Percentiles rank a stretch among this genome's conserved stretches.
phyloP scores from a whole-genome alignment of 2,888 invertebrate species.

The Macrophya annulata region DNA sequence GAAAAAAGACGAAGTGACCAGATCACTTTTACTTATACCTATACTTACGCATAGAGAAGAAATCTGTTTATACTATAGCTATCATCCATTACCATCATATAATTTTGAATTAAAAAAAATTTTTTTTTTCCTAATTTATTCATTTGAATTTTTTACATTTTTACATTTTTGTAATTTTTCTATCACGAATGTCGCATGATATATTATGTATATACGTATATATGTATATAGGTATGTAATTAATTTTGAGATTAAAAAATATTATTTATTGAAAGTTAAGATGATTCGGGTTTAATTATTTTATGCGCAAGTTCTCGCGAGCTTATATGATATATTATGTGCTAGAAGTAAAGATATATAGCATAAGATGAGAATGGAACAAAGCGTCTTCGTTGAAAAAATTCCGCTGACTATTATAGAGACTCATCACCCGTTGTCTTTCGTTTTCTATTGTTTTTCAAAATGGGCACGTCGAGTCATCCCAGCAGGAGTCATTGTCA shows the following conservation, averaged over 20 bases:
- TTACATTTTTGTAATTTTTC: too few relatives aligned
- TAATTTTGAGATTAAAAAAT: not conserved
- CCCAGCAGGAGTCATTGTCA: slow-evolving; percentile 10
- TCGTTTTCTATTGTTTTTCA: not conserved
- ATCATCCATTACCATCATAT: not conserved
- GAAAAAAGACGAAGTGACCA: not conserved
- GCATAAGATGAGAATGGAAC: not conserved
- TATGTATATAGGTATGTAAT: too few relatives aligned
- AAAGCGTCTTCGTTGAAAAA: slow-evolving; percentile 17
- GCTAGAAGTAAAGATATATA: not conserved
- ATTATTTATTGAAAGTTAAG: not conserved
- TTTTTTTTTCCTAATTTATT: not conserved
- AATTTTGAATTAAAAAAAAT: too few relatives aligned
- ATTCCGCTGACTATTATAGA: slow-evolving; percentile 14
- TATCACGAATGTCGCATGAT: too few relatives aligned
- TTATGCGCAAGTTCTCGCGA: not conserved
- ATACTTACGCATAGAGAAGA: not conserved
- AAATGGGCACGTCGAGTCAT: not conserved
- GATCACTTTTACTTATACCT: slow-evolving; percentile 5
- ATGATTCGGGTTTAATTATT: not conserved
- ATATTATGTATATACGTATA: not conserved
- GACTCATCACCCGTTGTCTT: not conserved
- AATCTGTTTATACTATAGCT: not conserved
- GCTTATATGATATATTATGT: too few relatives aligned
- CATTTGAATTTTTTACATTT: not conserved